These are phyloP conservation scores for Euwallacea fornicatus DNA, from an alignment of 1,140 invertebrate species.

Conservation along the genomic window DNA sequence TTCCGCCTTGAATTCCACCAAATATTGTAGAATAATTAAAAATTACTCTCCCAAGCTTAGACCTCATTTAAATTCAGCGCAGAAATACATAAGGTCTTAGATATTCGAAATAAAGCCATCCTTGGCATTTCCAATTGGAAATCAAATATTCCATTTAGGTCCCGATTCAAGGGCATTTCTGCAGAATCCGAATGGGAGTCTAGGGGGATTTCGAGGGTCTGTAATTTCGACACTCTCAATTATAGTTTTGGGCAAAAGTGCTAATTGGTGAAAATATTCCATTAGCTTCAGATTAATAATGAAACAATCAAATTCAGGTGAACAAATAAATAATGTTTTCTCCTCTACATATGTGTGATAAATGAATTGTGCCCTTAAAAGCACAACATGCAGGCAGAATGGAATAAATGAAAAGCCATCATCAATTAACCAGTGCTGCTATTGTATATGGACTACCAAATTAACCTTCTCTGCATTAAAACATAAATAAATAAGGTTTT, in stretches of 20 bases:
- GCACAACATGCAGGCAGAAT: not conserved
- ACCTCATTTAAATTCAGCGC: too few relatives aligned
- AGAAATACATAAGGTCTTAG: too few relatives aligned
- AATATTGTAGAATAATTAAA: too few relatives aligned
- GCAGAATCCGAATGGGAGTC: conserved; percentile 18
- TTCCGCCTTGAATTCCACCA: too few relatives aligned
- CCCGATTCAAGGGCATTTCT: conserved; percentile 31
- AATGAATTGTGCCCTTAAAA: conserved; percentile 12
- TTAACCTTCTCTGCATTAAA: conserved; percentile 23
- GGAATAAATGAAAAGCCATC: conserved; percentile 16
- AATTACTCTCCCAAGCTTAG: too few relatives aligned
- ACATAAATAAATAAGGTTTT: conserved; percentile 24
- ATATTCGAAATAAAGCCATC: conserved; percentile 28
- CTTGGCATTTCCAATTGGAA: conserved; percentile 37
- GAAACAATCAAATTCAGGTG: not conserved
- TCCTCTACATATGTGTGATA: conserved; percentile 8
- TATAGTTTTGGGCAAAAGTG: not conserved
- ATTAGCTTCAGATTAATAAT: conserved; percentile 21
- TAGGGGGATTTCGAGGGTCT: conserved; percentile 22
- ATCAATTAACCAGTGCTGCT: conserved; percentile 16
- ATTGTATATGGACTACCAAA: conserved; percentile 24
- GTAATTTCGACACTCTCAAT: conserved; percentile 20
- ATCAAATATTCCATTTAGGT: conserved; percentile 41
- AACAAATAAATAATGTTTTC: conserved; percentile 15
- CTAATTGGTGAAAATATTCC: conserved; percentile 9